These are phyloP conservation scores for Apteryx owenii DNA, from an alignment of 2,113 vertebrate species.

Conservation along the genomic window DNA sequence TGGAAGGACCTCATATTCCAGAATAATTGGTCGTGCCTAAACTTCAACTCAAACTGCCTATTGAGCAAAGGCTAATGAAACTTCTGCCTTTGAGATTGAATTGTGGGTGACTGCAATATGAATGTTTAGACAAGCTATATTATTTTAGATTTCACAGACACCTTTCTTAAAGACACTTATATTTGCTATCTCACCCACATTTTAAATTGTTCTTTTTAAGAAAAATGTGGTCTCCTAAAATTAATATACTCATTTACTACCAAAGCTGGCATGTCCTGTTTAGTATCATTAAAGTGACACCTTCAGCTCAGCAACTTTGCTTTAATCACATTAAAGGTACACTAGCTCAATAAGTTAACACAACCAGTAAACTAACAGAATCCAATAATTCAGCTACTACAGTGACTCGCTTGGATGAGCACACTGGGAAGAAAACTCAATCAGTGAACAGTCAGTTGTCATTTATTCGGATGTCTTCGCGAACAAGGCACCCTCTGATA, in stretches of 20 bases:
- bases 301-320: neutral
- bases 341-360: neutral
- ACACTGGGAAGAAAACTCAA: neutral
- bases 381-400: neutral
- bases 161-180: neutral
- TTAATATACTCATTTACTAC: neutral
- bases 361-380: neutral
- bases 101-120: rapidly evolving
- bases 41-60: neutral
- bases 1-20: neutral
- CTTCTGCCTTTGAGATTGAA: neutral
- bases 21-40: neutral
- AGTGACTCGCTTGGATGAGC: neutral
- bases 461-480: neutral
- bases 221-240: neutral
- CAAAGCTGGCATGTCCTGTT: neutral
- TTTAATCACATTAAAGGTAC: slow-evolving; percentile 20
- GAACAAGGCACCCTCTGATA: neutral
- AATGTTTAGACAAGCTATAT: neutral
- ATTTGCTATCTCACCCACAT: neutral
- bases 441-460: no score
- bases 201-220: neutral
- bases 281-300: neutral
- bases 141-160: neutral
- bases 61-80: neutral